phyloP scores from a whole-genome alignment of 2,888 invertebrate species.

The Hetaerina titia region DNA sequence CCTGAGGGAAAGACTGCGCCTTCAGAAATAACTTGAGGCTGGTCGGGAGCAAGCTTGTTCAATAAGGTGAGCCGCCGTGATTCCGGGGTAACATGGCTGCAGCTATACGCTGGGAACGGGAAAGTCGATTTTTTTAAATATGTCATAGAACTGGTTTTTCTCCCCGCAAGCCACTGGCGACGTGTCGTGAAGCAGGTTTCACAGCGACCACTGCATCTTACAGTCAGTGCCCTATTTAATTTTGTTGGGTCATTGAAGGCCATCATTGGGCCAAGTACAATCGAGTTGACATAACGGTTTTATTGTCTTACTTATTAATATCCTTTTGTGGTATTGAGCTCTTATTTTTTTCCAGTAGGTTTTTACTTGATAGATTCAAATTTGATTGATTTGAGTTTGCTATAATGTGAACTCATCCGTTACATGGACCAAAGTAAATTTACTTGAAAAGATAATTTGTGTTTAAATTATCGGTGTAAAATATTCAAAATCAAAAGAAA shows the following conservation, averaged over 20 bases:
- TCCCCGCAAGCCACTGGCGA: neutral
- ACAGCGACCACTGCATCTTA: neutral
- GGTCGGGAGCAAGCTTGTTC: neutral
- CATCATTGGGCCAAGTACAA: neutral
- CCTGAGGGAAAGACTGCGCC: neutral
- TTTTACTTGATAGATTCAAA: too few relatives aligned
- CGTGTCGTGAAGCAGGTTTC: neutral
- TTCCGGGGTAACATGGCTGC: neutral
- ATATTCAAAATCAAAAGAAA: too few relatives aligned
- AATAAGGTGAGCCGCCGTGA: neutral
- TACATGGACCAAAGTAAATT: too few relatives aligned
- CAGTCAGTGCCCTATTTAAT: neutral
- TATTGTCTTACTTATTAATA: too few relatives aligned
- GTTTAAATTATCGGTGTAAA: too few relatives aligned
- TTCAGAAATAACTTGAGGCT: neutral
- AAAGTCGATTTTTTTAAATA: neutral
- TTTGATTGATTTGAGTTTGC: too few relatives aligned
- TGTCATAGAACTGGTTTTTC: neutral
- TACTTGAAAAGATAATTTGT: too few relatives aligned
- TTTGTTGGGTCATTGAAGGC: neutral
- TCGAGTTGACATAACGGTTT: neutral
- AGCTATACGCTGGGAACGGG: neutral
- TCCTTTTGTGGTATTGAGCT: too few relatives aligned
- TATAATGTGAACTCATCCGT: too few relatives aligned
- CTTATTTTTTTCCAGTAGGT: too few relatives aligned